Base-by-base conservation (phyloP, 2,113 vertebrate genomes). In the Triplophysa rosa region DNA sequence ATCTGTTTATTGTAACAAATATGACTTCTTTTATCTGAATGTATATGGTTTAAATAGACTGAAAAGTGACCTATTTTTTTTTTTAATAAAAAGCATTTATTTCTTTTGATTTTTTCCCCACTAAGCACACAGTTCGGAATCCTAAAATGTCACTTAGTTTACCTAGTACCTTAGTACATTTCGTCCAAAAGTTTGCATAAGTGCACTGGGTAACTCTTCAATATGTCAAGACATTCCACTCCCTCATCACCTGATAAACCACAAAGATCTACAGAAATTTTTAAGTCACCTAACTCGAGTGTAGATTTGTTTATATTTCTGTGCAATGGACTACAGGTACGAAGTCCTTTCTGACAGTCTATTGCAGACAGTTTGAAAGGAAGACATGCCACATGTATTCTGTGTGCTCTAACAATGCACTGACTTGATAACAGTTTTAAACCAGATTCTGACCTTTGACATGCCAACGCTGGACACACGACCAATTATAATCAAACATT, bases 21-120 rank as follows among this genome's bases (percentile, higher is more conserved):
- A 94, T 91, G 89, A 90, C 92, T 93, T 93, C 91, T 90, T 76
- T 54, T 16, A n/a, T 94, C 93, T 93, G 93, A 92, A 86, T 67
- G 93, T 94, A 94, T 94, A 93, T 85, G 68, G 14, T 68, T 62
- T 29, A 93, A 93, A 90, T 94, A 90, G 94, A 94, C 92, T 92
- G 92, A 94, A 93, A 92, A 90, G 91, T 93, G 91, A 91, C 92
- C 92, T 94, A 93, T 95, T 95, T 95, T 72, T 94, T 92, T 89
- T 72, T 94, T 92, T 89, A 90, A 93, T 94, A 94, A 93, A 94
- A 82, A 67, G 61, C 40, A 74, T 17, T 70, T 91, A 88, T 93
- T 92, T 91, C 90, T 91, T 90, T 93, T 93, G 91, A 77, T 56
- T 24, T 16, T 52, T 16, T 54, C 14, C 13, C 49, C 4, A 16